Evolutionary conservation across 2,797 vertebrate genomes (phyloP), one percentile per base, ranked within the genome.

Genomic region (Bryconaethiops microstoma): DNA sequence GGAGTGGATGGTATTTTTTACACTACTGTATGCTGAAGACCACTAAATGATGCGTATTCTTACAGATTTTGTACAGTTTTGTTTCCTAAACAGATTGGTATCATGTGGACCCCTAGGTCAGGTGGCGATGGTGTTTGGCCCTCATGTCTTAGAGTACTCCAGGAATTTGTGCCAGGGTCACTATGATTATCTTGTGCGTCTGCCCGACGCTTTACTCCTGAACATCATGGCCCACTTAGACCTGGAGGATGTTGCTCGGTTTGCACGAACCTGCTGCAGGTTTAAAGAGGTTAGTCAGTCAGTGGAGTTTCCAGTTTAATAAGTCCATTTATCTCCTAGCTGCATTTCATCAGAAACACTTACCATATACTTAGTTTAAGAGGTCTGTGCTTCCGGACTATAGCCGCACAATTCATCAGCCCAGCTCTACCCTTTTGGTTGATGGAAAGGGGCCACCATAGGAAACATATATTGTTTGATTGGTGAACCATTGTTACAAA

Each of bases 141-240:
- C 14, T 78, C 87, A 76, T 29, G 88, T 92, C 87, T 87, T 97
- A 86, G 80, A 94, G 75, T 92, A 95, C 82, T 57, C 93, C 86
- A 92, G 90, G 86, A 91, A 67, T 86, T 85, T 97, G 87, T 97
- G 96, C 80, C 39, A 62, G 86, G 95, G 95, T 75, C 91, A 91
- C 76, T 94, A 87, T 78, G 93, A 96, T 91, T 97, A 94, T 91
- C 93, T 98, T 75, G 92, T 94, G 52, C 78, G 57, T 68, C 94
- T 99, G 82, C 87, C 96, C 2, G 94, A 96, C 79, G 42, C 74
- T 1, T 78, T 97, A 83, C 93, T 97, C 10, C 89, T 96, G 77
- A 87, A 72, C 69, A 94, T 97, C 59, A 88, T 97, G 86, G 93
- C 89, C 87, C 91, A 93, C 82, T 93, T 97, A 82, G 93, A 95